Evolutionary conservation across 1,140 invertebrate genomes (phyloP).

Genomic region (Microplitis mediator): DNA sequence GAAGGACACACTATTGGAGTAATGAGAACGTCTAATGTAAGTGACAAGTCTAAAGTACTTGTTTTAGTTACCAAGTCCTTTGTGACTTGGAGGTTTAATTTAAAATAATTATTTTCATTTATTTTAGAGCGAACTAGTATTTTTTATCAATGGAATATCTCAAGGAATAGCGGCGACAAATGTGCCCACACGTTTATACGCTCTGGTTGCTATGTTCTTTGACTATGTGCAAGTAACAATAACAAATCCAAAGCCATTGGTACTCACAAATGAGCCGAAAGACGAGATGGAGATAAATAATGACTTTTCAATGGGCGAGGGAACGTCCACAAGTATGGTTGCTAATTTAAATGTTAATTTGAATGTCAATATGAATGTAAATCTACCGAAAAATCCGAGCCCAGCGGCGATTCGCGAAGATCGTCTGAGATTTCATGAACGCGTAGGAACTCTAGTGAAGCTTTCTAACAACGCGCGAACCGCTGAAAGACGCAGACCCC

Average conservation of each 20-base stretch:
- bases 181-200: conserved; percentile 79
- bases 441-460: conserved; percentile 87
- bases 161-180: conserved; percentile 84
- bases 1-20: conserved; percentile 87
- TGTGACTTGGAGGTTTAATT: no score
- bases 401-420: conserved; percentile 61
- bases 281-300: conserved; percentile 55
- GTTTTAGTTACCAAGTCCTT: no score
- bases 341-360: conserved; percentile 60
- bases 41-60: conserved; percentile 2
- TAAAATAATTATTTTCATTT: conserved; percentile 10
- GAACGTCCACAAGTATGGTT: conserved; percentile 54
- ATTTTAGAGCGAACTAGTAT: conserved; percentile 79
- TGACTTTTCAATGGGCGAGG: conserved; percentile 49
- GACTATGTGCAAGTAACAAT: conserved; percentile 89
- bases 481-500: conserved; percentile 81
- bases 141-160: conserved; percentile 87
- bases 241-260: conserved; percentile 49
- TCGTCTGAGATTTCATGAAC: conserved; percentile 83
- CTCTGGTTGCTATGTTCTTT: conserved; percentile 89
- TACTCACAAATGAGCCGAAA: conserved; percentile 40
- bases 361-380: conserved; percentile 61
- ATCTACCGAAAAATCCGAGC: conserved; percentile 57
- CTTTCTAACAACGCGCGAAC: conserved; percentile 83
- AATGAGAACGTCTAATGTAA: conserved; percentile 77